Percentiles rank a stretch among this genome's conserved stretches.
phyloP scores from a whole-genome alignment of 2,888 invertebrate species.

The Drosophila anomalata region DNA sequence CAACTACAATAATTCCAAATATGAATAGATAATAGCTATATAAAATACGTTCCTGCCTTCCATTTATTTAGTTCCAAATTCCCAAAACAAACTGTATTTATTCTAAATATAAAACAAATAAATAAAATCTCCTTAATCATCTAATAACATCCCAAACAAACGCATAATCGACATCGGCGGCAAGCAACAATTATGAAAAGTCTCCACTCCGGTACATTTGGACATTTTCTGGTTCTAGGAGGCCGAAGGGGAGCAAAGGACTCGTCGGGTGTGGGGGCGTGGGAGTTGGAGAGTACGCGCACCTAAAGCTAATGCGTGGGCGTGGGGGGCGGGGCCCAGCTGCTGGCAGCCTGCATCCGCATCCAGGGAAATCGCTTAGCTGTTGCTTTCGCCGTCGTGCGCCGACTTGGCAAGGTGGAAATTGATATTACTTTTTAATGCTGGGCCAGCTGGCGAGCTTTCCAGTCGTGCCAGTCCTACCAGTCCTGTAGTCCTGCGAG shows the following conservation, averaged over 20 bases:
- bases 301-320: constrained; percentile 68
- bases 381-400: constrained; percentile 67
- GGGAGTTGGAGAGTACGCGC: constrained; percentile 63
- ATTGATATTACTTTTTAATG: constrained; percentile 80
- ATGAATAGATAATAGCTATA: too few relatives aligned
- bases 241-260: constrained; percentile 38
- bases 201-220: constrained; percentile 56
- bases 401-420: constrained; percentile 71
- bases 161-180: constrained; percentile 12
- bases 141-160: not conserved
- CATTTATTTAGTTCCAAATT: not conserved
- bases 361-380: constrained; percentile 79
- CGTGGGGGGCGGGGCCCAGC: constrained; percentile 61
- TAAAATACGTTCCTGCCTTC: too few relatives aligned
- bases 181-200: constrained; percentile 77
- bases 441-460: constrained; percentile 72
- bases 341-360: constrained; percentile 56
- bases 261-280: constrained; percentile 8
- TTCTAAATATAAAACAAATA: not conserved
- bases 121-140: not conserved
- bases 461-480: constrained; percentile 26
- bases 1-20: too few relatives aligned
- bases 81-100: not conserved
- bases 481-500: constrained; percentile 16
- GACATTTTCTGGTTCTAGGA: constrained; percentile 39